These are phyloP conservation scores for Zaprionus africanus DNA, from an alignment of 1,140 invertebrate species.

Conservation along the genomic window DNA sequence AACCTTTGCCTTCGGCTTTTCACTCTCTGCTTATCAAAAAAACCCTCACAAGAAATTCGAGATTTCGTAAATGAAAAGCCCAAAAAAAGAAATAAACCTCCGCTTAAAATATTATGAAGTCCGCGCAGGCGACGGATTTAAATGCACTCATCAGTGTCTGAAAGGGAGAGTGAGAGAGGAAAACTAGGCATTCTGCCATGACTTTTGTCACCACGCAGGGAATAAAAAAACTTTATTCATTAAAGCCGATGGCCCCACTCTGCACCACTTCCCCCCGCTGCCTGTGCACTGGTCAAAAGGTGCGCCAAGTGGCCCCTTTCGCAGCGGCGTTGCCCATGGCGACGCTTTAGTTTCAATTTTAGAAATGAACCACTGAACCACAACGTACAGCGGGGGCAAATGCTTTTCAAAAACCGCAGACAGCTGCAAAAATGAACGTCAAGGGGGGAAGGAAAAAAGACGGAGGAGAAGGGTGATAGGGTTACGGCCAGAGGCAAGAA, in stretches of 20 bases:
- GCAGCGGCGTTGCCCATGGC: slow-evolving; percentile 29
- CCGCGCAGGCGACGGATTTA: slow-evolving; percentile 14
- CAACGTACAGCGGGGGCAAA: slow-evolving; percentile 42
- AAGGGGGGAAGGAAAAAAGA: slow-evolving; percentile 7
- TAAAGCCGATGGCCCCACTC: slow-evolving; percentile 34
- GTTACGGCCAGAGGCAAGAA: not conserved
- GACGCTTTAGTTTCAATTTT: slow-evolving; percentile 62
- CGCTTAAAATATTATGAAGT: not conserved
- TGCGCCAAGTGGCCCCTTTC: slow-evolving; percentile 51
- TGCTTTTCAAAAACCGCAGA: slow-evolving; percentile 54
- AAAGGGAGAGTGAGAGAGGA: not conserved
- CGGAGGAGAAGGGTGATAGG: not conserved
- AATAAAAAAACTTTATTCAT: slow-evolving; percentile 56
- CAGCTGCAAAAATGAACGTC: slow-evolving; percentile 45
- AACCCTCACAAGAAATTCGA: slow-evolving; percentile 11
- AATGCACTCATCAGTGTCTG: slow-evolving; percentile 25
- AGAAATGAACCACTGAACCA: slow-evolving; percentile 46
- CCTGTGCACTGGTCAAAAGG: slow-evolving; percentile 43
- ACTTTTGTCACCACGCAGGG: slow-evolving; percentile 33
- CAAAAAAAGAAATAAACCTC: not conserved
- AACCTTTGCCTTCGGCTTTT: not conserved
- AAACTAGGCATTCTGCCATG: not conserved
- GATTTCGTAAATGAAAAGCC: slow-evolving; percentile 3
- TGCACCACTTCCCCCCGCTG: not conserved
- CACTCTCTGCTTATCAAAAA: not conserved